phyloP scores from a whole-genome alignment of 2,797 vertebrate species.

The Mastacembelus armatus region DNA sequence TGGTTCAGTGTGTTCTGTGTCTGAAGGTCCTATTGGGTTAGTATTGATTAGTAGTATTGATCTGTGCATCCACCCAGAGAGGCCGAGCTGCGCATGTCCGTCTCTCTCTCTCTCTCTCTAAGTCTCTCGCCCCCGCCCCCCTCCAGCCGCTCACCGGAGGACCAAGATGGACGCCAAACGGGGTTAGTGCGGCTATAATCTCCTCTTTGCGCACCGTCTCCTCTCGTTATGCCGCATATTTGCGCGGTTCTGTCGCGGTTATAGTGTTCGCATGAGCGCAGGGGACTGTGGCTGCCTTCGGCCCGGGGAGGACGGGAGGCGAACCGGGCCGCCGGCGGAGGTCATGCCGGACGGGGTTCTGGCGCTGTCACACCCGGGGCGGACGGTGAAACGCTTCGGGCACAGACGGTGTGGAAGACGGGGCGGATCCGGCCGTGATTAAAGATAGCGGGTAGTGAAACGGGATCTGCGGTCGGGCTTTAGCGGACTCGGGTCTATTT shows the following conservation, averaged over 20 bases:
- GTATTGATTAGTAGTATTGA: too few relatives aligned
- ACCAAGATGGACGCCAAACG: slow-evolving; percentile 92
- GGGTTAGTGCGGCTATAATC: slow-evolving; percentile 83
- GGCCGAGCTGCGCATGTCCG: slow-evolving; percentile 58
- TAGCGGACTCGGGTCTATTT: slow-evolving; percentile 84
- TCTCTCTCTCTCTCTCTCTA: slow-evolving; percentile 23
- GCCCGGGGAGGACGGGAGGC: neutral
- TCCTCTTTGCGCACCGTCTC: slow-evolving; percentile 26
- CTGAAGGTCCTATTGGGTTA: too few relatives aligned
- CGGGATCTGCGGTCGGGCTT: slow-evolving; percentile 68
- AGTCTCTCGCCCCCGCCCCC: slow-evolving; percentile 25
- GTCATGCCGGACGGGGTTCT: slow-evolving; percentile 64
- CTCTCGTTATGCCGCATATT: neutral
- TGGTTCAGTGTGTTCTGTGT: too few relatives aligned
- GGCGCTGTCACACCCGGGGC: neutral
- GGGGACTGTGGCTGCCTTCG: neutral
- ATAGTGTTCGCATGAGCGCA: slow-evolving; percentile 2
- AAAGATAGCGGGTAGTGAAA: slow-evolving; percentile 44
- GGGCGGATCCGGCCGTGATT: slow-evolving; percentile 7
- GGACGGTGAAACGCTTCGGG: neutral
- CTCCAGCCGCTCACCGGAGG: slow-evolving; percentile 61
- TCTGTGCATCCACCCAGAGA: neutral
- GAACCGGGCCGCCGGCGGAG: slow-evolving; percentile 41
- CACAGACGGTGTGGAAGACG: neutral
- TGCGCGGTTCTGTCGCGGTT: neutral